These are phyloP conservation scores for Mesaphorura yosii DNA, from an alignment of 1,140 invertebrate genomes.

Conservation along the genomic window DNA sequence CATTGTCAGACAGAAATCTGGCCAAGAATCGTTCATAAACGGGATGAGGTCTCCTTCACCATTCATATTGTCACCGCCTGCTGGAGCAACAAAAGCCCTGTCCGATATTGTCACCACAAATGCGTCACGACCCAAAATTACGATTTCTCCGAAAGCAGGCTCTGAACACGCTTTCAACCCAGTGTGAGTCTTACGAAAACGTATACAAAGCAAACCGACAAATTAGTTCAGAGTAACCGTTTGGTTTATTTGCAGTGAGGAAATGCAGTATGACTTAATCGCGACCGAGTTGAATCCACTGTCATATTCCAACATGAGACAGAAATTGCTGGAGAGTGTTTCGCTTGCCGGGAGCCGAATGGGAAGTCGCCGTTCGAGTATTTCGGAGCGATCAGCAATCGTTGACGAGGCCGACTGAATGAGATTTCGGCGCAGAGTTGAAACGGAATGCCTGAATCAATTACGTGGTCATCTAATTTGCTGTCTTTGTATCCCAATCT, in stretches of 20 bases:
- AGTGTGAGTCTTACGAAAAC: not conserved
- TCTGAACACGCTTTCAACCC: constrained; percentile 6
- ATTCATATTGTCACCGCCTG: not conserved
- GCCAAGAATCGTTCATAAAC: constrained; percentile 1
- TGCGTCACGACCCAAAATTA: constrained; percentile 10
- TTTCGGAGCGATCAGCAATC: no score
- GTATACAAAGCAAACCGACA: not conserved
- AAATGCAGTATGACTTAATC: constrained; percentile 11
- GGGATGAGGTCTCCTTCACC: not conserved
- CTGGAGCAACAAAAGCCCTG: constrained; percentile 12
- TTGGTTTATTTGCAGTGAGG: constrained; percentile 8
- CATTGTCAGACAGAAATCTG: no score
- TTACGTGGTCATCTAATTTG: no score
- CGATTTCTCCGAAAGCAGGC: constrained; percentile 9
- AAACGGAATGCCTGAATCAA: no score
- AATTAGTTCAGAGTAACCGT: constrained; percentile 10
- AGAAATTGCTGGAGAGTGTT: constrained; percentile 19
- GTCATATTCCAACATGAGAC: constrained; percentile 17
- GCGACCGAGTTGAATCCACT: constrained; percentile 18
- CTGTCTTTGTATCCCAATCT: no score
- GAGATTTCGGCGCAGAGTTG: no score
- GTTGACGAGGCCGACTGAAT: no score
- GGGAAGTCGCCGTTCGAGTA: no score
- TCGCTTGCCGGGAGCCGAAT: no score
- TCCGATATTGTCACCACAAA: constrained; percentile 12